These are phyloP conservation scores for Aegotheles bennettii DNA, from an alignment of 2,113 vertebrate genomes.

Conservation along the genomic window DNA sequence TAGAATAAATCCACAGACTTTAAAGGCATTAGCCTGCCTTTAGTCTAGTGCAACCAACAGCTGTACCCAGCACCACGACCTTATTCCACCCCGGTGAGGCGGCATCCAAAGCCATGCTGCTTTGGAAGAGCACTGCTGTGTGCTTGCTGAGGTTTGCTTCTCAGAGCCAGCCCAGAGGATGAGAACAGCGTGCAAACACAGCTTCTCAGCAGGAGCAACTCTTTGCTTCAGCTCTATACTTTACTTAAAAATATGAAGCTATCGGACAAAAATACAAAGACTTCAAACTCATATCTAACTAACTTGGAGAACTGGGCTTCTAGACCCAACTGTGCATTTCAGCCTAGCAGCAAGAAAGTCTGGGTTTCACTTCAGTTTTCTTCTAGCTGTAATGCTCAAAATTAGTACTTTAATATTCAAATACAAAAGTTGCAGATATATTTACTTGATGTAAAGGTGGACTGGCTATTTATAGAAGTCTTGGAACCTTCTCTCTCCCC, in stretches of 20 bases:
- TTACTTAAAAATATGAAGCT: not conserved
- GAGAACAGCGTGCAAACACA: not conserved
- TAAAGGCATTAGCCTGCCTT: not conserved
- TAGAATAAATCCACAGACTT: not conserved
- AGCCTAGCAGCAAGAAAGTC: not conserved
- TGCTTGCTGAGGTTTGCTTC: not conserved
- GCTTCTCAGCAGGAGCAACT: not conserved
- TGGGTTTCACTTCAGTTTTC: not conserved
- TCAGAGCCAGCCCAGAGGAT: not conserved
- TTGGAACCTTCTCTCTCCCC: not conserved
- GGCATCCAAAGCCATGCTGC: not conserved
- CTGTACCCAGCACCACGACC: not conserved
- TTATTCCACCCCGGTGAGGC: not conserved
- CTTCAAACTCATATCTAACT: not conserved
- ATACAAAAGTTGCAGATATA: not conserved
- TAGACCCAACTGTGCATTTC: not conserved
- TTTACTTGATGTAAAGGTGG: not conserved
- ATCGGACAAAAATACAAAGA: not conserved
- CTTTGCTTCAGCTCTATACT: not conserved
- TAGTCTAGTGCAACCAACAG: not conserved
- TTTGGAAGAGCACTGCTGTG: not conserved
- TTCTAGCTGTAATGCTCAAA: not conserved
- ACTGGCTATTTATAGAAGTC: not conserved
- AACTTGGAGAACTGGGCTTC: not conserved
- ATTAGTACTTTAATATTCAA: not conserved